phyloP scores from a whole-genome alignment of 2,113 vertebrate species.

The Nicator chloris region DNA sequence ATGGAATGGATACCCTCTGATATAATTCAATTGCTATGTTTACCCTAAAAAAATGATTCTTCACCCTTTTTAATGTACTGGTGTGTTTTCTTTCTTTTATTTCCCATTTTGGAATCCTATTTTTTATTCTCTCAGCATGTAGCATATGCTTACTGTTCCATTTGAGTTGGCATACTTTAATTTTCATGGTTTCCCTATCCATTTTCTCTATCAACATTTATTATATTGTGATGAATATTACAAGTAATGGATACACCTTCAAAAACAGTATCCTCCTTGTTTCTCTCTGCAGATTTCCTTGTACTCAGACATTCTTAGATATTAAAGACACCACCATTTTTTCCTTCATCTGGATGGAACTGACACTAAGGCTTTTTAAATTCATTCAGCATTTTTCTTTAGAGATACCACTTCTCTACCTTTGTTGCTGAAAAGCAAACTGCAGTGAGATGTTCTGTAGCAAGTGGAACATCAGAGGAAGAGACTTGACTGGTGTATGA shows the following conservation, averaged over 20 bases:
- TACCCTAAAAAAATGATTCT: neutral
- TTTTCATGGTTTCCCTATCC: neutral
- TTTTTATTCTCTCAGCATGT: neutral
- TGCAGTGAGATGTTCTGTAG: neutral
- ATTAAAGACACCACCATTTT: neutral
- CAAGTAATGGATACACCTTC: neutral
- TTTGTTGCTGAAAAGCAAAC: neutral
- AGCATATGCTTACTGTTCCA: neutral
- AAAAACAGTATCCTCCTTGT: neutral
- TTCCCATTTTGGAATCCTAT: neutral
- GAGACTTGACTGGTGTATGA: neutral
- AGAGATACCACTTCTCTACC: neutral
- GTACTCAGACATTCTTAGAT: neutral
- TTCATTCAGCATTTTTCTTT: neutral
- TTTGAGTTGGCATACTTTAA: neutral
- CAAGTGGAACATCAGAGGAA: neutral
- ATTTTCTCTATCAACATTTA: neutral
- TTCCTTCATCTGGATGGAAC: neutral
- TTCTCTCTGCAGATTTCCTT: neutral
- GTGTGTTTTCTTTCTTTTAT: neutral
- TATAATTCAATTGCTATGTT: constrained; percentile 19
- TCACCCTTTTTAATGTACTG: neutral
- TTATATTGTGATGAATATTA: neutral
- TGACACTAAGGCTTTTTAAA: neutral
- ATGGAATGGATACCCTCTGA: neutral